Conservation (phyloP, 2,888 invertebrate species). For the Agrypnus murinus region DNA sequence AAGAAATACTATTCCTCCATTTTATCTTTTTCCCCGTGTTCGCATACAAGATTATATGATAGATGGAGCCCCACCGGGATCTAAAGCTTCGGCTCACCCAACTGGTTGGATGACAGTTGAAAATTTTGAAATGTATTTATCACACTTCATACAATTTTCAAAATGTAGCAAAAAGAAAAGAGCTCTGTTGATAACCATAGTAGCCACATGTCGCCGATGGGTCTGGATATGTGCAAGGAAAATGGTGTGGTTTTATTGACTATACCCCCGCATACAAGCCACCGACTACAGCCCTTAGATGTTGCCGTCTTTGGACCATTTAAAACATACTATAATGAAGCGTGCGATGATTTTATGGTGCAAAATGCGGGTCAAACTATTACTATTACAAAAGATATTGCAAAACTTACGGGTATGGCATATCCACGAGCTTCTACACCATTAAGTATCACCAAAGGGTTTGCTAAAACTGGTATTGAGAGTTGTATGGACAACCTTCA, state of each 20-base stretch:
- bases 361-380: too few relatives aligned
- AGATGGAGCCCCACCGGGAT: conserved; percentile 41
- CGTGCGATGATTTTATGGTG: conserved; percentile 4
- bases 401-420: too few relatives aligned
- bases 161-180: conserved; percentile 56
- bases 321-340: conserved; percentile 5
- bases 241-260: conserved; percentile 63
- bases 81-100: conserved; percentile 60
- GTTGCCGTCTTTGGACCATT: background rate
- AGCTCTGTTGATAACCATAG: conserved; percentile 61
- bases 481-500: too few relatives aligned
- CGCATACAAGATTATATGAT: too few relatives aligned
- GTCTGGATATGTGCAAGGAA: conserved; percentile 62
- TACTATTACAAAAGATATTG: too few relatives aligned
- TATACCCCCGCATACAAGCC: conserved; percentile 55
- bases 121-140: conserved; percentile 58
- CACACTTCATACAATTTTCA: conserved; percentile 60
- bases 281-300: background rate
- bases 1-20: conserved; percentile 64
- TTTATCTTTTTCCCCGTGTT: conserved; percentile 64
- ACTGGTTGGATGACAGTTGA: conserved; percentile 62
- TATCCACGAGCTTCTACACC: too few relatives aligned
- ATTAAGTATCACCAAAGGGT: too few relatives aligned
- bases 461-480: too few relatives aligned
- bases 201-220: conserved; percentile 55